A percentile compares a stretch with the other conserved stretches of the same genome.
Conservation (phyloP, 2,888 invertebrate genomes). For the Scaptomyza reducta region DNA sequence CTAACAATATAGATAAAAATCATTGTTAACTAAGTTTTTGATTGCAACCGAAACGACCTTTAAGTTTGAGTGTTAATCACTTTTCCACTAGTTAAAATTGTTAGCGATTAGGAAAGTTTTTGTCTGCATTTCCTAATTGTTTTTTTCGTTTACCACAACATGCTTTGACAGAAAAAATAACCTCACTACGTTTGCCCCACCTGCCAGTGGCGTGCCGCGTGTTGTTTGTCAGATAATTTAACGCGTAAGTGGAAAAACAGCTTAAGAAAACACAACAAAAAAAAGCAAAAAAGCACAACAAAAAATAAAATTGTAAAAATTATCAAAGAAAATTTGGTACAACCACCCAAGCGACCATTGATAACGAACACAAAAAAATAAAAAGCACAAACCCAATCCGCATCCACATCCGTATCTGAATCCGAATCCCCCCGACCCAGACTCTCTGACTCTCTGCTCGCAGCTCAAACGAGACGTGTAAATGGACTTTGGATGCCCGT, state of each 20-base stretch:
- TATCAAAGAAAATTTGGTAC: slow-evolving; percentile 69
- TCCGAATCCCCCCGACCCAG: background rate
- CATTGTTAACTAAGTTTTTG: no score
- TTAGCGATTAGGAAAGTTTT: background rate
- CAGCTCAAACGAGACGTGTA: slow-evolving; percentile 63
- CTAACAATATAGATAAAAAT: no score
- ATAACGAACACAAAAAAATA: slow-evolving; percentile 49
- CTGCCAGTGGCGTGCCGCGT: slow-evolving; percentile 43
- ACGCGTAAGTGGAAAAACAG: slow-evolving; percentile 70
- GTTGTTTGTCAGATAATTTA: slow-evolving; percentile 73
- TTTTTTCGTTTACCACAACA: background rate
- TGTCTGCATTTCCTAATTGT: background rate
- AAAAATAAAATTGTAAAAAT: slow-evolving; percentile 60
- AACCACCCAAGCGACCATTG: slow-evolving; percentile 62
- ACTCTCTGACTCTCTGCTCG: background rate
- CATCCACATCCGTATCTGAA: slow-evolving; percentile 22
- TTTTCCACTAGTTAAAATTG: no score
- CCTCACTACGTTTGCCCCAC: background rate
- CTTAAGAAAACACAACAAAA: slow-evolving; percentile 36
- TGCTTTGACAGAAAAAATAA: no score
- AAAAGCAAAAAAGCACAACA: slow-evolving; percentile 11
- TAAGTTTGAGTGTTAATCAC: no score
- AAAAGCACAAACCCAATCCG: slow-evolving; percentile 6
- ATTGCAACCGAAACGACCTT: no score
- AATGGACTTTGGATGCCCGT: slow-evolving; percentile 70